phyloP scores from a whole-genome alignment of 2,888 invertebrate genomes.

The Thera obeliscata region DNA sequence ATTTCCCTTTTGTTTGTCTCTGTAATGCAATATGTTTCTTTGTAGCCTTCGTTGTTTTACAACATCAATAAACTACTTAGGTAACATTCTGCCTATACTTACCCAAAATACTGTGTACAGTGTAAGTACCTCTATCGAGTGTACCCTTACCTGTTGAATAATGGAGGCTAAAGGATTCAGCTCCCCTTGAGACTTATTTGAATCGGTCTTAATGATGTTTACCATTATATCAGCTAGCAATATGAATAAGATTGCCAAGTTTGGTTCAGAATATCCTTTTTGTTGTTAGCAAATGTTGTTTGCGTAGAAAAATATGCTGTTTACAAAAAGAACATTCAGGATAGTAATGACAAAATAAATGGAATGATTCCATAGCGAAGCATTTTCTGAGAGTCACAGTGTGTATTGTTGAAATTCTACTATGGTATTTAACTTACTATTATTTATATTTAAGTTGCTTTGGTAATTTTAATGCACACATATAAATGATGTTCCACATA shows the following conservation, averaged over 20 bases:
- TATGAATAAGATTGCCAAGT: constrained; percentile 41
- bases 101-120: background rate
- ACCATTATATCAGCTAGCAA: constrained; percentile 43
- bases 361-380: background rate
- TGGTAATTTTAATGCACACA: too few relatives aligned
- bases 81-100: background rate
- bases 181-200: constrained; percentile 51
- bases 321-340: constrained; percentile 8
- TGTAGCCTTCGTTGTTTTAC: too few relatives aligned
- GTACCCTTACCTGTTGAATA: constrained; percentile 68
- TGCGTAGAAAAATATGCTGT: constrained; percentile 20
- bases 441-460: too few relatives aligned
- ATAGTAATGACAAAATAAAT: background rate
- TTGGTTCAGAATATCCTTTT: constrained; percentile 32
- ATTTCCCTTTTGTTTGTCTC: too few relatives aligned
- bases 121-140: constrained; percentile 11
- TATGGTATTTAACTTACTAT: too few relatives aligned
- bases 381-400: too few relatives aligned
- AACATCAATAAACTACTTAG: too few relatives aligned
- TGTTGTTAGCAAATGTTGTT: constrained; percentile 32
- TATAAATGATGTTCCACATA: too few relatives aligned
- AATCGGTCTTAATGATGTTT: constrained; percentile 59
- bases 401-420: too few relatives aligned
- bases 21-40: too few relatives aligned
- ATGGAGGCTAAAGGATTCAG: constrained; percentile 66